Percentiles rank a stretch among this genome's conserved stretches.
Conservation (phyloP, 1,140 invertebrate species). For the Protaetia brevitarsis region DNA sequence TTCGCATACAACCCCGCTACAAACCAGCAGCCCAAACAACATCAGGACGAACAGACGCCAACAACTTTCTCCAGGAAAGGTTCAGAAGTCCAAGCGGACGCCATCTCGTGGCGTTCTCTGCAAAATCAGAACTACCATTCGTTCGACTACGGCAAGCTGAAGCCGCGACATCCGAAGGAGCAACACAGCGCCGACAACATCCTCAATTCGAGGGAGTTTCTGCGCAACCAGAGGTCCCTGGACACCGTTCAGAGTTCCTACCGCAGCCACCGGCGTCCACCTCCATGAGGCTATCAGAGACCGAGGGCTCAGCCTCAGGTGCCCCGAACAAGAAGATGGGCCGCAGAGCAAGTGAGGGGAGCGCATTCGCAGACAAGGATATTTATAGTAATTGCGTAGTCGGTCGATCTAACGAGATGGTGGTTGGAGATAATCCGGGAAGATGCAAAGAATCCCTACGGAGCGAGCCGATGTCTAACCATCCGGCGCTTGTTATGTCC, state of each 20-base stretch:
- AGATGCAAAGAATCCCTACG: conserved; percentile 31
- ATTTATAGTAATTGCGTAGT: conserved; percentile 36
- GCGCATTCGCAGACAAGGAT: conserved; percentile 47
- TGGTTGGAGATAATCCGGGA: conserved; percentile 19
- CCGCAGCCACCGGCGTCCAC: conserved; percentile 26
- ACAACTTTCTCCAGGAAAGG: not conserved
- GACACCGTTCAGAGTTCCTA: not conserved
- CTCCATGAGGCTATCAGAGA: conserved; percentile 38
- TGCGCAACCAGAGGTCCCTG: conserved; percentile 19
- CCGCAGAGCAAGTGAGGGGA: conserved; percentile 55
- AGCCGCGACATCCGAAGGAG: conserved; percentile 26
- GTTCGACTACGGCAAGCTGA: conserved; percentile 29
- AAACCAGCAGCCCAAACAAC: conserved; percentile 55
- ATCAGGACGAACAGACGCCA: not conserved
- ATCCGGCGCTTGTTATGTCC: conserved; percentile 42
- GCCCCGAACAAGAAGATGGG: conserved; percentile 50
- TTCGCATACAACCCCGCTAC: conserved; percentile 82
- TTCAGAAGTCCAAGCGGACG: conserved; percentile 40
- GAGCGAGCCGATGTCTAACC: conserved; percentile 51
- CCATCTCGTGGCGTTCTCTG: conserved; percentile 44
- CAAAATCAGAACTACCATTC: conserved; percentile 33
- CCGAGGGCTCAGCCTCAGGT: conserved; percentile 54
- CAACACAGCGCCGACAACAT: conserved; percentile 43
- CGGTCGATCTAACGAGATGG: conserved; percentile 19
- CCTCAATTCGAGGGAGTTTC: conserved; percentile 29